phyloP scores from a whole-genome alignment of 2,797 vertebrate species.

The Melanotaenia maccullochi region DNA sequence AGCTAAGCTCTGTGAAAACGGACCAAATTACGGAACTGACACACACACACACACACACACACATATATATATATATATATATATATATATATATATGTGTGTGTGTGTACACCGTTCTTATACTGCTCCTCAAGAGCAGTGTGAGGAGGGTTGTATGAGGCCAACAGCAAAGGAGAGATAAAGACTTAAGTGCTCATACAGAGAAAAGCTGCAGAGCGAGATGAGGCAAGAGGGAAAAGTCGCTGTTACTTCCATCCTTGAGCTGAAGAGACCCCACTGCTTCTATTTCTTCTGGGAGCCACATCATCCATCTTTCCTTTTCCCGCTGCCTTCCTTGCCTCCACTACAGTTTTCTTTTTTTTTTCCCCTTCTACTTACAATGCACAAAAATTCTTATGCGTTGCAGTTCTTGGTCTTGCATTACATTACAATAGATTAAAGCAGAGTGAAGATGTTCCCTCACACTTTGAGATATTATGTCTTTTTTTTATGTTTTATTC shows the following conservation, averaged over 20 bases:
- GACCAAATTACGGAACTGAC: neutral
- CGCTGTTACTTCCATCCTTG: conserved; percentile 28
- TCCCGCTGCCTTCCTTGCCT: conserved; percentile 18
- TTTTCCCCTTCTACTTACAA: neutral
- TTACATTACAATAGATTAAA: neutral
- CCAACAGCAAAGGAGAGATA: conserved; percentile 50
- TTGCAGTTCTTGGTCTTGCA: neutral
- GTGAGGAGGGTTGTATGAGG: conserved; percentile 71
- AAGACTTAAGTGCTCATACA: conserved; percentile 61
- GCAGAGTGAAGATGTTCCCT: neutral
- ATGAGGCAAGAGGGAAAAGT: conserved; percentile 32
- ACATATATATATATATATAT: conserved; percentile 1
- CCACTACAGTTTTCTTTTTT: neutral
- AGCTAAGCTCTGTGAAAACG: too few species aligned
- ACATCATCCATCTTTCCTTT: conserved; percentile 26
- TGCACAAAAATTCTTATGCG: neutral
- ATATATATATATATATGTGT: conserved; percentile 21
- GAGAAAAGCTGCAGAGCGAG: conserved; percentile 51
- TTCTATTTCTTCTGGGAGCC: conserved; percentile 32
- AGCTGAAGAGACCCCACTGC: conserved; percentile 39
- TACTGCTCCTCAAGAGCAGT: conserved; percentile 25
- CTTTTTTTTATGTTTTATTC: neutral
- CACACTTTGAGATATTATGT: neutral
- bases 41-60: neutral
- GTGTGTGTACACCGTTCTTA: too few species aligned